Conservation (phyloP, 2,113 vertebrate genomes). For the Laticauda laticaudata region DNA sequence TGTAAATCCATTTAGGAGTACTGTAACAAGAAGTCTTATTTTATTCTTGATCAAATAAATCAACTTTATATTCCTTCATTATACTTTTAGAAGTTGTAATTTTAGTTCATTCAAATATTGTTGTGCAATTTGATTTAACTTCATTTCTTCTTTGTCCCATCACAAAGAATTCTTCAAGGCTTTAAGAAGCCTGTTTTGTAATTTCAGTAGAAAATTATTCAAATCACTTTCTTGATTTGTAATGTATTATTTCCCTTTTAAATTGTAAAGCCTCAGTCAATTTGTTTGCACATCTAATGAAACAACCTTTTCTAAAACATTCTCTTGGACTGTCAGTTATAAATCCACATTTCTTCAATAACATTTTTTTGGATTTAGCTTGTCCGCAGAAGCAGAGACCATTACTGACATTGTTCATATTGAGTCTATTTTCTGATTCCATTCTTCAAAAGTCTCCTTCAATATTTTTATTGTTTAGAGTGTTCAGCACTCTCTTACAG, state of each 20-base stretch:
- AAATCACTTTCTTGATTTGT: background rate
- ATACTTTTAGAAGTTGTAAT: background rate
- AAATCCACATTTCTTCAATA: background rate
- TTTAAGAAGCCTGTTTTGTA: background rate
- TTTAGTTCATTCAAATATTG: background rate
- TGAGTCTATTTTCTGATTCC: background rate
- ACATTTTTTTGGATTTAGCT: background rate
- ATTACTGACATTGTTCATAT: background rate
- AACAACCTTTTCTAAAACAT: background rate
- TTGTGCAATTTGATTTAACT: background rate
- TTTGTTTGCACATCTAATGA: background rate
- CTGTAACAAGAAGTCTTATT: background rate
- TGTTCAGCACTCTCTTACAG: background rate
- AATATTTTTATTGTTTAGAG: background rate
- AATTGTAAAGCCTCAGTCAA: background rate
- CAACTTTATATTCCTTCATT: background rate
- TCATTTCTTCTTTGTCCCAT: background rate
- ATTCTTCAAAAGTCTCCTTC: background rate
- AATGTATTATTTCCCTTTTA: background rate
- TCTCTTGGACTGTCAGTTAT: background rate
- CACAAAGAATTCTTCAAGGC: background rate
- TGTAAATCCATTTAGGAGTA: background rate
- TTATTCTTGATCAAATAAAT: background rate
- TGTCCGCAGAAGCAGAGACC: background rate
- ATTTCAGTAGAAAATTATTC: background rate